A percentile compares a stretch with the other conserved stretches of the same genome.
Conservation (phyloP, 2,888 invertebrate genomes). For the Acrobasis consociella region DNA sequence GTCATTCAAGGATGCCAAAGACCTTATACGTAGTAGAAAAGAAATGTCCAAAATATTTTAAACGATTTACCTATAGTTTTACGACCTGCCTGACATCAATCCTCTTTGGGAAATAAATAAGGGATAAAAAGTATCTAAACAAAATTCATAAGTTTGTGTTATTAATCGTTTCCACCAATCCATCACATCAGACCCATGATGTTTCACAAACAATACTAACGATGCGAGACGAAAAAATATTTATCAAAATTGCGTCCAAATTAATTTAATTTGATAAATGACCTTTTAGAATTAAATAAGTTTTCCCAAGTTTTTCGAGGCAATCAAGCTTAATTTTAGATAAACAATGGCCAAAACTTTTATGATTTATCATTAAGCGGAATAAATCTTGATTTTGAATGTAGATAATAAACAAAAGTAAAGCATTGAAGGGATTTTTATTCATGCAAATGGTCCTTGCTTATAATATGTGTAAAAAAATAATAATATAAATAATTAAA, state of each 20-base stretch:
- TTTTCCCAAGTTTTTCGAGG: conserved; percentile 40
- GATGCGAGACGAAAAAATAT: conserved; percentile 8
- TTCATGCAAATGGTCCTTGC: no score
- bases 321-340: conserved; percentile 50
- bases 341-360: conserved; percentile 47
- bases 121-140: not conserved
- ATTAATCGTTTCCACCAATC: not conserved
- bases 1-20: no score
- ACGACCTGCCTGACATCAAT: no score
- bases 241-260: conserved; percentile 33
- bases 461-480: no score
- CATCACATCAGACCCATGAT: not conserved
- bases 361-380: conserved; percentile 38
- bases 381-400: conserved; percentile 11
- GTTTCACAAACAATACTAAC: not conserved
- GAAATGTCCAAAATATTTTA: no score
- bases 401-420: not conserved
- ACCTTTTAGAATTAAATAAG: conserved; percentile 59
- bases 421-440: no score
- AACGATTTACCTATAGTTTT: no score
- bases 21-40: no score
- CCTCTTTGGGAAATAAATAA: no score
- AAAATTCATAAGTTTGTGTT: not conserved
- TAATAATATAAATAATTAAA: no score
- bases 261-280: conserved; percentile 55